A percentile compares a stretch with the other conserved stretches of the same genome.
Evolutionary conservation across 2,888 invertebrate species (phyloP).

Genomic region (Tholera decimalis): DNA sequence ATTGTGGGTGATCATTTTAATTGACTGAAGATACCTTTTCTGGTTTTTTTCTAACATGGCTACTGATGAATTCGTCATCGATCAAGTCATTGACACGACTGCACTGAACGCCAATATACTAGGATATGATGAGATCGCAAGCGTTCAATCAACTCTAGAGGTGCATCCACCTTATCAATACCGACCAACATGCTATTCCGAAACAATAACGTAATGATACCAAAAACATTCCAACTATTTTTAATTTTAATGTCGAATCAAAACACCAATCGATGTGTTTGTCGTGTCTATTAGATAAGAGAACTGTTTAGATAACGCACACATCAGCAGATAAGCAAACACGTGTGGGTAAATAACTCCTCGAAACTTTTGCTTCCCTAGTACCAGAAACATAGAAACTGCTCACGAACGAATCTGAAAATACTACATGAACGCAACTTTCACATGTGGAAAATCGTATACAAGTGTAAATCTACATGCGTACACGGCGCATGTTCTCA

Average conservation of each 20-base stretch:
- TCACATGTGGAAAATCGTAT: conserved; percentile 82
- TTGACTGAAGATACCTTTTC: conserved; percentile 58
- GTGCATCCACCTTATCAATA: conserved; percentile 87
- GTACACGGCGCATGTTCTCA: conserved; percentile 75
- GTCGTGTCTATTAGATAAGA: conserved; percentile 64
- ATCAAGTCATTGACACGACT: conserved; percentile 89
- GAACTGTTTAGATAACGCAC: conserved; percentile 75
- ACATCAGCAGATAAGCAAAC: conserved; percentile 68
- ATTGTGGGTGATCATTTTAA: conserved; percentile 50
- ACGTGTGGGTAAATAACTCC: conserved; percentile 71
- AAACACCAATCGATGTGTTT: conserved; percentile 53
- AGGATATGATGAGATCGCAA: conserved; percentile 84
- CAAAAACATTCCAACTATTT: conserved; percentile 48
- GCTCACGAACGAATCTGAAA: conserved; percentile 87
- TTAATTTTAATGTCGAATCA: conserved; percentile 53
- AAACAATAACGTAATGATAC: conserved; percentile 56
- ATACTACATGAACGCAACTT: conserved; percentile 79
- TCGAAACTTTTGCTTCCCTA: conserved; percentile 76
- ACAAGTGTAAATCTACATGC: conserved; percentile 78
- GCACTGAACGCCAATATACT: conserved; percentile 84
- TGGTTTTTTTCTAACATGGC: conserved; percentile 63
- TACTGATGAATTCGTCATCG: conserved; percentile 83
- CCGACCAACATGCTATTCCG: conserved; percentile 56
- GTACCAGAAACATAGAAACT: conserved; percentile 84
- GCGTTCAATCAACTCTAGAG: conserved; percentile 85